Percentiles rank a stretch among this genome's conserved stretches.
Conservation (phyloP, 2,113 vertebrate species). For the Lathamus discolor region DNA sequence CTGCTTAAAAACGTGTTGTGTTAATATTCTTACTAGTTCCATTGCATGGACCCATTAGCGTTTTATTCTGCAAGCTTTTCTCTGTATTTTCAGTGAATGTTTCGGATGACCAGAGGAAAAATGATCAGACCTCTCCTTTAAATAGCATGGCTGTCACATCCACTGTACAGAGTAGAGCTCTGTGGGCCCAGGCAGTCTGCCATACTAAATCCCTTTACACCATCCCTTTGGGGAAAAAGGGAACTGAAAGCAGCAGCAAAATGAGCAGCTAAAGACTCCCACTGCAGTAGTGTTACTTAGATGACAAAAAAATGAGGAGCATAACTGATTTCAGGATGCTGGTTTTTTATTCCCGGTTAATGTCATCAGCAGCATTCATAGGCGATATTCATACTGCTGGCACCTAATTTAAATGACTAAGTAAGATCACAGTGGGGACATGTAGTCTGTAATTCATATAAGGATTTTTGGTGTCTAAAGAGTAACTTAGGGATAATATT, state of each 20-base stretch:
- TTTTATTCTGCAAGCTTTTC: not conserved
- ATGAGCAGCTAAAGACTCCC: not conserved
- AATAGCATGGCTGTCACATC: not conserved
- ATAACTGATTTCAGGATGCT: not conserved
- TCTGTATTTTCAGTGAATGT: not conserved
- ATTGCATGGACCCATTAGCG: not conserved
- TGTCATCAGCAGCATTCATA: not conserved
- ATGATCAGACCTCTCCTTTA: not conserved
- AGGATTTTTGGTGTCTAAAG: not conserved
- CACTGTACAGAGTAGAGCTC: not conserved
- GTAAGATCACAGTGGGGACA: not conserved
- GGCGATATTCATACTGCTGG: not conserved
- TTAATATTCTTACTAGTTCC: not conserved
- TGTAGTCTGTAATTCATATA: not conserved
- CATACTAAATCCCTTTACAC: not conserved
- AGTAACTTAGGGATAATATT: not conserved
- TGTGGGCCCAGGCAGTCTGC: not conserved
- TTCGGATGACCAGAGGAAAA: not conserved
- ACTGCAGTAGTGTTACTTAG: not conserved
- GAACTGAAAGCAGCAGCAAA: not conserved
- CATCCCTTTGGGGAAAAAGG: not conserved
- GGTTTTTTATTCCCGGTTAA: not conserved
- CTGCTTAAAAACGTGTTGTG: not conserved
- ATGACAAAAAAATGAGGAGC: not conserved
- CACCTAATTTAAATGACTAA: not conserved